Conservation (phyloP, 2,113 vertebrate genomes). For the Hoplias malabaricus region DNA sequence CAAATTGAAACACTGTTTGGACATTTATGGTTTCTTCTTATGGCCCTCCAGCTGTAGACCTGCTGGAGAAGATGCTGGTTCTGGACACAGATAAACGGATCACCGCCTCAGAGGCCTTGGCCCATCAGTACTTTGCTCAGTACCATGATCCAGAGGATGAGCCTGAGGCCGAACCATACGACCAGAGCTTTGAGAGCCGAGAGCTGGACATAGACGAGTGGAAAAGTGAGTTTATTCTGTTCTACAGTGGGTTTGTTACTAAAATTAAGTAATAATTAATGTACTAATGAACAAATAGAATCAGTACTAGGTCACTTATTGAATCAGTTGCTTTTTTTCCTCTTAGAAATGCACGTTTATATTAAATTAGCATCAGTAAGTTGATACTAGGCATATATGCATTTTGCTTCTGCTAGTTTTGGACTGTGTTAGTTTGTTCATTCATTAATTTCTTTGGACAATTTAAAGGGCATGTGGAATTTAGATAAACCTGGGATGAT, state of each 20-base stretch:
- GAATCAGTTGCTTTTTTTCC: too few relatives aligned
- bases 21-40: neutral
- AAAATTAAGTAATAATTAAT: too few relatives aligned
- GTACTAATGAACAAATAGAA: neutral
- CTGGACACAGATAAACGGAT: conserved; percentile 96
- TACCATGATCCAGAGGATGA: conserved; percentile 97
- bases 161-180: conserved; percentile 93
- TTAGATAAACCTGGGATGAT: too few relatives aligned
- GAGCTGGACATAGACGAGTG: conserved; percentile 97
- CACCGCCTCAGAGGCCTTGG: conserved; percentile 89
- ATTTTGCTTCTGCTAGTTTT: too few relatives aligned
- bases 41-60: conserved; percentile 82
- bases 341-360: neutral
- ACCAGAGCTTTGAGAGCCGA: conserved; percentile 96
- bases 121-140: conserved; percentile 91
- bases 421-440: too few relatives aligned
- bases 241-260: neutral
- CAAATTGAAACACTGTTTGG: too few relatives aligned
- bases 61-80: conserved; percentile 97
- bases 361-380: too few relatives aligned
- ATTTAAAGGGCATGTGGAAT: too few relatives aligned
- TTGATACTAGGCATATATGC: too few relatives aligned
- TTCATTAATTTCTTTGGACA: too few relatives aligned
- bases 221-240: conserved; percentile 84
- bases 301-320: neutral